A percentile compares a stretch with the other conserved stretches of the same genome.
These are phyloP conservation scores for Altica lythri DNA, from an alignment of 2,888 invertebrate genomes.

Conservation along the genomic window DNA sequence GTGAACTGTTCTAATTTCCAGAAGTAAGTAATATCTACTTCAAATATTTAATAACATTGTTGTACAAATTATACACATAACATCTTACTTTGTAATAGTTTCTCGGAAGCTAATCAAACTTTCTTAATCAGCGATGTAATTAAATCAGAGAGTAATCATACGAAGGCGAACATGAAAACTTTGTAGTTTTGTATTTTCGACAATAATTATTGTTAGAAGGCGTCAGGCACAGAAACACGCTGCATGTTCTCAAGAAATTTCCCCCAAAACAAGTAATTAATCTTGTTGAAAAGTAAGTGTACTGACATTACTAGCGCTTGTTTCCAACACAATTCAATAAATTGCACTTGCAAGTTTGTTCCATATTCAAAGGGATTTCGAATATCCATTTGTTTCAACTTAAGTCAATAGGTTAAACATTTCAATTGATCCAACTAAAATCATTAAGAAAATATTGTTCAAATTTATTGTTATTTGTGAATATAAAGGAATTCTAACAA, in stretches of 20 bases:
- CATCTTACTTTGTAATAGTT: constrained; percentile 2
- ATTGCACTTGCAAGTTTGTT: constrained; percentile 11
- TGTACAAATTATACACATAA: constrained; percentile 14
- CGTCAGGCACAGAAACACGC: constrained; percentile 24
- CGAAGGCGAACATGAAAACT: constrained; percentile 34
- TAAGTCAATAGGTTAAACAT: no score
- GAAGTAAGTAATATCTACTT: no score
- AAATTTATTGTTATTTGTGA: no score
- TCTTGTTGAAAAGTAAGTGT: constrained; percentile 21
- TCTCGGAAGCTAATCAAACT: constrained; percentile 38
- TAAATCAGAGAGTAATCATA: constrained; percentile 34
- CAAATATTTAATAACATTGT: no score
- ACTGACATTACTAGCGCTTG: constrained; percentile 13
- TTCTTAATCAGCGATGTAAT: constrained; percentile 39
- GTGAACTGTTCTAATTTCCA: no score
- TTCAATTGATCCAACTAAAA: no score
- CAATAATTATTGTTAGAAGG: constrained; percentile 29
- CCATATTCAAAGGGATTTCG: neutral
- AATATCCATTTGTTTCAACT: neutral
- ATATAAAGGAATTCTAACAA: no score
- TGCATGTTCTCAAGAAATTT: constrained; percentile 13
- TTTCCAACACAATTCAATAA: constrained; percentile 12
- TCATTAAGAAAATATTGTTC: no score
- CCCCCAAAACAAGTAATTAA: constrained; percentile 23
- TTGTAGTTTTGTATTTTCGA: constrained; percentile 30